A percentile compares a stretch with the other conserved stretches of the same genome.
Evolutionary conservation across 1,140 invertebrate genomes (phyloP).

Genomic region (Drosophila sturtevanti): DNA sequence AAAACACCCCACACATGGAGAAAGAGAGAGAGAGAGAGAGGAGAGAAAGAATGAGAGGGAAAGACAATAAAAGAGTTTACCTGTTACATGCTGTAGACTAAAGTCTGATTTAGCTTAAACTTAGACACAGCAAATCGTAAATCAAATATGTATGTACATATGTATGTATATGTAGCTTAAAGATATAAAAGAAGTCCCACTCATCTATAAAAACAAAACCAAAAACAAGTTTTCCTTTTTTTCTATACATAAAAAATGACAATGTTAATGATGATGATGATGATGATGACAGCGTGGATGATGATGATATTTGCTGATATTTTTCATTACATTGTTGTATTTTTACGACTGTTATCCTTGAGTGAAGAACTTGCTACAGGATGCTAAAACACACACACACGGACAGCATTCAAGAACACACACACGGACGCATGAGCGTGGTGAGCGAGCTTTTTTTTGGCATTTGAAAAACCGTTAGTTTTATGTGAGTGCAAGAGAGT

Average conservation of each 20-base stretch:
- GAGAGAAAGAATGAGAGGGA: not conserved
- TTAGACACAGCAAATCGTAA: conserved; percentile 2
- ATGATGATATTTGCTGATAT: conserved; percentile 77
- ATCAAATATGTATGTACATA: too few relatives aligned
- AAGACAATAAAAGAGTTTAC: conserved; percentile 41
- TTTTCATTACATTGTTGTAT: conserved; percentile 80
- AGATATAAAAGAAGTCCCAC: not conserved
- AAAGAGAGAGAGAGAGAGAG: not conserved
- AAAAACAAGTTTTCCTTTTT: not conserved
- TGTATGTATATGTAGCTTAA: not conserved
- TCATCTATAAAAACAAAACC: conserved; percentile 4
- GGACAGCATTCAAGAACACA: conserved; percentile 28
- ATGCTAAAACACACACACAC: conserved; percentile 57
- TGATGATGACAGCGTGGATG: conserved; percentile 14
- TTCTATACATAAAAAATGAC: conserved; percentile 19
- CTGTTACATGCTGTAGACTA: conserved; percentile 66
- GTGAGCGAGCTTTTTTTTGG: conserved; percentile 66
- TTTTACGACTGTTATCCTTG: conserved; percentile 81
- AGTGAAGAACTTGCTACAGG: conserved; percentile 79
- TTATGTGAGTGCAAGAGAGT: conserved; percentile 20
- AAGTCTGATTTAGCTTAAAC: not conserved
- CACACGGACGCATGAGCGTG: conserved; percentile 58
- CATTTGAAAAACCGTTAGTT: conserved; percentile 66
- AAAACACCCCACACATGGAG: conserved; percentile 11
- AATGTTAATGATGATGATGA: conserved; percentile 13